Evolutionary conservation across 2,797 vertebrate genomes (phyloP).

Genomic region (Eulemur albifrons): DNA sequence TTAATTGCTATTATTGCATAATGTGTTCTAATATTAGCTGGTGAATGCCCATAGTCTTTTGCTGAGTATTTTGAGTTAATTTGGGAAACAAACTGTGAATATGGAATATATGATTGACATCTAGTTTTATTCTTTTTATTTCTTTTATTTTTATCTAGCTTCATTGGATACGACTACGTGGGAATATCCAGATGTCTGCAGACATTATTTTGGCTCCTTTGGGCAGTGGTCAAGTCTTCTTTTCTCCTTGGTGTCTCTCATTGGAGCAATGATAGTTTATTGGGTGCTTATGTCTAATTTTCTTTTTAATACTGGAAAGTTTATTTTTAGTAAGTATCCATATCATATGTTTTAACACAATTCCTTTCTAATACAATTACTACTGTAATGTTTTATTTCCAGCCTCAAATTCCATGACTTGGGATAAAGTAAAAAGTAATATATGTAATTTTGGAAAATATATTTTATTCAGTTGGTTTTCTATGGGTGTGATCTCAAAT

Average conservation of each 20-base stretch:
- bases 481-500: neutral
- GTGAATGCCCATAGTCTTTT: neutral
- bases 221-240: slow-evolving; percentile 96
- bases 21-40: neutral
- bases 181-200: slow-evolving; percentile 98
- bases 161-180: slow-evolving; percentile 90
- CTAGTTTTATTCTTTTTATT: neutral
- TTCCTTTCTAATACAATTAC: neutral
- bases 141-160: slow-evolving; percentile 82
- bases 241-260: slow-evolving; percentile 95
- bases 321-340: slow-evolving; percentile 94
- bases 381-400: neutral
- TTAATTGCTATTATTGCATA: neutral
- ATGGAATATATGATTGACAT: neutral
- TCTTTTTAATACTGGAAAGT: slow-evolving; percentile 95
- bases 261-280: slow-evolving; percentile 98
- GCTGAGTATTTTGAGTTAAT: slow-evolving; percentile 14
- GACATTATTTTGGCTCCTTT: slow-evolving; percentile 94
- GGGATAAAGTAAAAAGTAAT: neutral
- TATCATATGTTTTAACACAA: neutral
- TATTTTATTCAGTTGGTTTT: slow-evolving; percentile 23
- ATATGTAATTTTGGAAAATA: slow-evolving; percentile 19
- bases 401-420: neutral
- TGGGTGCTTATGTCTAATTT: slow-evolving; percentile 99
- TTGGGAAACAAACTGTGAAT: neutral